A percentile compares a stretch with the other conserved stretches of the same genome.
These are phyloP conservation scores for Hydra vulgaris DNA, from an alignment of 30 jellyfish, hydroid and myxozoan genomes.

Conservation along the genomic window DNA sequence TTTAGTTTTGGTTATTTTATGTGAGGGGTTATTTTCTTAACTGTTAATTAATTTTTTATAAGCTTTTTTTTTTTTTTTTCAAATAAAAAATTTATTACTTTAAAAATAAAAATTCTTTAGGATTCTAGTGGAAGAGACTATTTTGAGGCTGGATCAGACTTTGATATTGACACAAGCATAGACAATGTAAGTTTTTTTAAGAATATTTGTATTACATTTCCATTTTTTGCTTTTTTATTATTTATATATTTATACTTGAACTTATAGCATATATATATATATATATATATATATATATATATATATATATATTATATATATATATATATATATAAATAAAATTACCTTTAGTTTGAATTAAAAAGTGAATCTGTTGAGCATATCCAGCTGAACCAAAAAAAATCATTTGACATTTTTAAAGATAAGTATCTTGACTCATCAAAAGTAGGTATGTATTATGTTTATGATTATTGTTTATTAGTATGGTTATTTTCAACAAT, in stretches of 20 bases:
- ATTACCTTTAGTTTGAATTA: conserved; percentile 39
- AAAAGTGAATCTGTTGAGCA: conserved; percentile 82
- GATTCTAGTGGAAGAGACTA: conserved; percentile 34
- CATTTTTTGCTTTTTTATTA: too few relatives aligned
- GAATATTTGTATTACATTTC: too few relatives aligned
- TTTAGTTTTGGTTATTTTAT: too few relatives aligned
- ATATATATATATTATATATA: too few relatives aligned
- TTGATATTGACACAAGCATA: background rate
- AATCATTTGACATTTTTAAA: conserved; percentile 72
- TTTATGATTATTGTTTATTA: background rate
- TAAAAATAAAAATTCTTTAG: background rate
- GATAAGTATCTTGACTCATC: conserved; percentile 77
- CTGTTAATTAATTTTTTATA: too few relatives aligned
- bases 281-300: too few relatives aligned
- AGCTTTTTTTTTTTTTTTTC: background rate
- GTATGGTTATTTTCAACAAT: background rate
- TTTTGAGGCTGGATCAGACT: conserved; percentile 33
- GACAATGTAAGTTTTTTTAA: conserved; percentile 21
- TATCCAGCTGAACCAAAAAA: conserved; percentile 45
- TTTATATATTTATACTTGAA: too few relatives aligned
- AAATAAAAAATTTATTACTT: too few relatives aligned
- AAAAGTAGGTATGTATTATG: conserved; percentile 47
- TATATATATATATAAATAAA: too few relatives aligned
- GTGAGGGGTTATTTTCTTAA: too few relatives aligned
- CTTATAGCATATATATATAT: too few relatives aligned